A percentile compares a stretch with the other conserved stretches of the same genome.
These are phyloP conservation scores for Balearica regulorum DNA, from an alignment of 2,797 vertebrate species.

Conservation along the genomic window DNA sequence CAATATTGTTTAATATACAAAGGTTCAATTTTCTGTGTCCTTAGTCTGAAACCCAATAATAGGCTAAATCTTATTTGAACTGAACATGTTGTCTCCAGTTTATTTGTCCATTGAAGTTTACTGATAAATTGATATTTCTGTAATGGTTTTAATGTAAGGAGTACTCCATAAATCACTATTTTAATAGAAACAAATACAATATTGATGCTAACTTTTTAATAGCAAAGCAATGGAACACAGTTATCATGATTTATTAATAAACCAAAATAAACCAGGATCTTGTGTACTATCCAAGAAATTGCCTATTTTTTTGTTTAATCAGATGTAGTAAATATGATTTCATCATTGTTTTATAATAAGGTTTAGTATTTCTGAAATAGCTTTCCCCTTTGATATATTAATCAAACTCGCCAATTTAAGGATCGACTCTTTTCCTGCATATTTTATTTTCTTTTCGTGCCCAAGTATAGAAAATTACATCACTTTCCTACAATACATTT, in stretches of 20 bases:
- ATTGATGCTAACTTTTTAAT: background rate
- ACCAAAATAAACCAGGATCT: slow-evolving; percentile 2
- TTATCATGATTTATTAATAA: slow-evolving; percentile 43
- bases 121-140: slow-evolving; percentile 50
- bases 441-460: background rate
- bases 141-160: slow-evolving; percentile 28
- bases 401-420: background rate
- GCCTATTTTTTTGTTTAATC: slow-evolving; percentile 17
- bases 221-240: background rate
- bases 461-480: background rate
- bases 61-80: slow-evolving; percentile 49
- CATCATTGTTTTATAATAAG: background rate
- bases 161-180: slow-evolving; percentile 5
- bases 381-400: background rate
- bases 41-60: background rate
- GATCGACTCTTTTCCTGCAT: background rate
- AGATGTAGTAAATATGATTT: background rate
- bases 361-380: slow-evolving; percentile 20
- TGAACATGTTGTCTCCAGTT: slow-evolving; percentile 54
- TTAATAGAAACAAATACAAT: slow-evolving; percentile 48
- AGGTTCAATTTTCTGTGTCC: slow-evolving; percentile 9
- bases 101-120: slow-evolving; percentile 37
- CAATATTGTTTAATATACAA: background rate
- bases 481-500: background rate
- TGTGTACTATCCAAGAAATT: background rate